Percentiles rank a stretch among this genome's conserved stretches.
These are phyloP conservation scores for Dermatophagoides farinae DNA, from an alignment of 1,140 invertebrate species.

Conservation along the genomic window DNA sequence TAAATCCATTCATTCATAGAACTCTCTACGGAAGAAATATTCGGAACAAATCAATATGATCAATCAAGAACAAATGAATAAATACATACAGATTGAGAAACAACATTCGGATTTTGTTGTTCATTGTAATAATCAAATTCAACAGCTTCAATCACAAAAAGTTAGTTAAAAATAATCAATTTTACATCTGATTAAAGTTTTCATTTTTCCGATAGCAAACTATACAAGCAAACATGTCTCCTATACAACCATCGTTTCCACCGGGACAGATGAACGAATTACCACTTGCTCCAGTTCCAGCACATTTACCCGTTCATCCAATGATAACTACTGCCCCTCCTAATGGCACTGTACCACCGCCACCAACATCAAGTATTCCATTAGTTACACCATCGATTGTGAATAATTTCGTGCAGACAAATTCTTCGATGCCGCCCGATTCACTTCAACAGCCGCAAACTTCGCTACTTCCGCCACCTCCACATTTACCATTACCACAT, in stretches of 20 bases:
- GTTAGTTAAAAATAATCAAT: neutral
- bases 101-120: conserved; percentile 85
- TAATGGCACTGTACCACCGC: neutral
- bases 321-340: neutral
- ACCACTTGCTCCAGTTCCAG: neutral
- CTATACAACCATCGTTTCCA: conserved; percentile 1
- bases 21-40: conserved; percentile 53
- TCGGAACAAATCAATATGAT: conserved; percentile 49
- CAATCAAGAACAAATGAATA: conserved; percentile 38
- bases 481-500: neutral
- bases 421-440: neutral
- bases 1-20: conserved; percentile 21
- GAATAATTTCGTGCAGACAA: neutral
- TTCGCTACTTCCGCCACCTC: neutral
- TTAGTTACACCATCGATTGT: too few relatives aligned
- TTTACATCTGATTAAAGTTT: too few relatives aligned
- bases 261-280: too few relatives aligned
- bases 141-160: conserved; percentile 47
- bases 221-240: neutral
- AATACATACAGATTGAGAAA: conserved; percentile 54
- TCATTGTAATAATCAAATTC: conserved; percentile 47
- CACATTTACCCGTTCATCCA: neutral
- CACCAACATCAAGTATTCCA: neutral
- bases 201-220: too few relatives aligned
- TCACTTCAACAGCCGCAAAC: too few relatives aligned